These are phyloP conservation scores for Hypotaenidia okinawae DNA, from an alignment of 2,797 vertebrate species.

Conservation along the genomic window DNA sequence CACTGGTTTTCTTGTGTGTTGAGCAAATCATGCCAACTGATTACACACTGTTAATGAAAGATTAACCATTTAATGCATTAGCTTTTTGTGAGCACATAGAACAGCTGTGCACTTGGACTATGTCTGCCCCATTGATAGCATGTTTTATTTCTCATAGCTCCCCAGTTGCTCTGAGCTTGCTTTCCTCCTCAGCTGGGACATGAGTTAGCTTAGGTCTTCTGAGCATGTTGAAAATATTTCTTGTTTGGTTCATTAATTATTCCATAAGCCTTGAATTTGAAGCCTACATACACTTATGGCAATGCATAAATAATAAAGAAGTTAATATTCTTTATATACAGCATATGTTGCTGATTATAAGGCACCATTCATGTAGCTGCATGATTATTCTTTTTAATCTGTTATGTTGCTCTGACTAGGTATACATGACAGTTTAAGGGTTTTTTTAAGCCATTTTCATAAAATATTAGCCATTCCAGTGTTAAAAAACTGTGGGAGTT, in stretches of 20 bases:
- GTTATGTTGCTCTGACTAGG: neutral
- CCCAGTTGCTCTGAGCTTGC: slow-evolving; percentile 43
- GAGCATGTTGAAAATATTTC: slow-evolving; percentile 45
- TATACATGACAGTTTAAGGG: neutral
- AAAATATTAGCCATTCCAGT: neutral
- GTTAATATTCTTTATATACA: neutral
- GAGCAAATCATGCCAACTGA: slow-evolving; percentile 66
- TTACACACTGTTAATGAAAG: slow-evolving; percentile 69
- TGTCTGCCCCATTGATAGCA: neutral
- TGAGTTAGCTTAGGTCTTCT: slow-evolving; percentile 48
- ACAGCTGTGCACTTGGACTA: slow-evolving; percentile 52
- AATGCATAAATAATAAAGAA: slow-evolving; percentile 48
- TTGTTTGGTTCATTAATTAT: slow-evolving; percentile 63
- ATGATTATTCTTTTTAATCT: neutral
- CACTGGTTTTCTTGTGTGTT: slow-evolving; percentile 34
- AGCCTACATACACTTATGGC: neutral
- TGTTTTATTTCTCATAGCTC: slow-evolving; percentile 38
- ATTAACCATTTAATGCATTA: slow-evolving; percentile 73
- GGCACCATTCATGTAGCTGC: neutral
- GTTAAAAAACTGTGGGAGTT: neutral
- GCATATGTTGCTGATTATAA: neutral
- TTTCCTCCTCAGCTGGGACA: slow-evolving; percentile 45
- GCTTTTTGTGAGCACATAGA: slow-evolving; percentile 42
- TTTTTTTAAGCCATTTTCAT: neutral
- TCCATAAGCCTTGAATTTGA: slow-evolving; percentile 12